Percentiles rank a stretch among this genome's conserved stretches.
Conservation (phyloP, 2,113 vertebrate species). For the Leucosticte australis region DNA sequence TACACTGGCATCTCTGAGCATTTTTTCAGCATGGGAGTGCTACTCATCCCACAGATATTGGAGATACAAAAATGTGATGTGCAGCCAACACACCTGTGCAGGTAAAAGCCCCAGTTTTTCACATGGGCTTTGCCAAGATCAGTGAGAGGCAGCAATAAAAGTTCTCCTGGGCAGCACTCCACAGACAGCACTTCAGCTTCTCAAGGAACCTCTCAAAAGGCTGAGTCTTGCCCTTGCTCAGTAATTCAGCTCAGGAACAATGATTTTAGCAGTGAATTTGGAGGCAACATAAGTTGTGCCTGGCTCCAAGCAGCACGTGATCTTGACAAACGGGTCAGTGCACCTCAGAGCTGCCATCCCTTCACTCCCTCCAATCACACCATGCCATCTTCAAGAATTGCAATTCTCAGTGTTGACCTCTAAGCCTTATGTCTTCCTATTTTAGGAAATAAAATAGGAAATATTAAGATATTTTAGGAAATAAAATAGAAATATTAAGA, state of each 20-base stretch:
- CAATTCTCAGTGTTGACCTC: not conserved
- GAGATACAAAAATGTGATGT: accelerated
- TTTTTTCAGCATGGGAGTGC: not conserved
- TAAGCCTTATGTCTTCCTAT: not conserved
- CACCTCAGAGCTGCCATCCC: not conserved
- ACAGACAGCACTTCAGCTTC: not conserved
- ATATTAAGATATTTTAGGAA: no score
- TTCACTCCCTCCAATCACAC: not conserved
- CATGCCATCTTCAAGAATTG: accelerated
- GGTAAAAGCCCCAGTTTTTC: not conserved
- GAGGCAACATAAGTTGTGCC: not conserved
- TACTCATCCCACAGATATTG: not conserved
- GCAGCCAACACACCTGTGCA: not conserved
- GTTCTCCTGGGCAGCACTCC: not conserved
- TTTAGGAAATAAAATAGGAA: no score
- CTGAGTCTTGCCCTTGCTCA: not conserved
- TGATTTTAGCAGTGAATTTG: not conserved
- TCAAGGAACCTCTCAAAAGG: not conserved
- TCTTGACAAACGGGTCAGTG: not conserved
- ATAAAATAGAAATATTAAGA: not conserved
- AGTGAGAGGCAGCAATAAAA: not conserved
- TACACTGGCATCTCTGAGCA: not conserved
- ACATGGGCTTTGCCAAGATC: not conserved
- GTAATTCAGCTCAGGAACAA: not conserved
- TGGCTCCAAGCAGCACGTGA: not conserved